Conservation (phyloP, 2,113 vertebrate genomes). For the Struthidea cinerea region DNA sequence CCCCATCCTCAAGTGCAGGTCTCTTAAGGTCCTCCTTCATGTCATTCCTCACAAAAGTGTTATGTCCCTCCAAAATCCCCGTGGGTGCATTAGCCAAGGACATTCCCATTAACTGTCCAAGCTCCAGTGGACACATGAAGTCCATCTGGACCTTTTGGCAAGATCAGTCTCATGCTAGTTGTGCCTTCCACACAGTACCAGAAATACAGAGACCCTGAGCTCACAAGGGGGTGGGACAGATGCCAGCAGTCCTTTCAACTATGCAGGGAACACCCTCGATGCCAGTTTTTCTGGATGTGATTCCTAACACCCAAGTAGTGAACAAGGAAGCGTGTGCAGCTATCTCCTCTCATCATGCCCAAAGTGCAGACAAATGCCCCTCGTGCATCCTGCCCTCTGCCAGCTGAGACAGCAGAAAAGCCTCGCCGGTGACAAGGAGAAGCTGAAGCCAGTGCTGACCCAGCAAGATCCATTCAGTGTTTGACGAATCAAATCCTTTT, state of each 20-base stretch:
- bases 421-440: neutral
- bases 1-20: neutral
- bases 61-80: neutral
- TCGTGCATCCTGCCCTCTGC: neutral
- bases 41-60: neutral
- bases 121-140: neutral
- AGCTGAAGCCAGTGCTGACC: neutral
- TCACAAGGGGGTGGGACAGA: neutral
- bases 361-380: neutral
- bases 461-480: neutral
- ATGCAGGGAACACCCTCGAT: neutral
- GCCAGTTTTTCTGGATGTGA: neutral
- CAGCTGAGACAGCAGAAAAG: neutral
- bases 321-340: neutral
- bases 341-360: neutral
- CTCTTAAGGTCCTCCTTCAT: neutral
- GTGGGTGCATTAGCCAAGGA: neutral
- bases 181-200: neutral
- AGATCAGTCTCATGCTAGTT: neutral
- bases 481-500: neutral
- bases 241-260: neutral
- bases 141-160: neutral
- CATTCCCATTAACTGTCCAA: neutral
- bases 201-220: neutral
- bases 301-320: neutral